Evolutionary conservation across 2,113 vertebrate species (phyloP).

Genomic region (Gracilinanus agilis): DNA sequence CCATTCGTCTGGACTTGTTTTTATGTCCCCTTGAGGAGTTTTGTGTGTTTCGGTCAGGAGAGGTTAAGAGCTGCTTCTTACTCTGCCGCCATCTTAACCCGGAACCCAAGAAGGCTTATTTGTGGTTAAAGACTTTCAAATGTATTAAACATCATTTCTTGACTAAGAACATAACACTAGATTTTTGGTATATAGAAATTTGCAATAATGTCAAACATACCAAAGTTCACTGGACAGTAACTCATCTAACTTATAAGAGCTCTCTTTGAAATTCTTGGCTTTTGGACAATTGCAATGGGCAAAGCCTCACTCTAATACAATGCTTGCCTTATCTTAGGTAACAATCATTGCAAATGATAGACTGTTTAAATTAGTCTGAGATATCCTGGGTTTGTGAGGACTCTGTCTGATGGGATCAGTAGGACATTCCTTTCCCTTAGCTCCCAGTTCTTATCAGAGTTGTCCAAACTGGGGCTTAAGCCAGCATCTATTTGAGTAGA

Average conservation of each 20-base stretch:
- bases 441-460: background rate
- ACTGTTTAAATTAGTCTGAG: conserved; percentile 37
- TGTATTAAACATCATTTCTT: conserved; percentile 34
- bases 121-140: conserved; percentile 28
- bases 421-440: background rate
- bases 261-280: conserved; percentile 38
- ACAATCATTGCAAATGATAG: background rate
- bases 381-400: background rate
- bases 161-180: conserved; percentile 38
- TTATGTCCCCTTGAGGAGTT: too few relatives aligned
- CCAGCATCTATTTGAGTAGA: background rate
- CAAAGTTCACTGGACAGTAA: background rate
- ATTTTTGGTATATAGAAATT: conserved; percentile 53
- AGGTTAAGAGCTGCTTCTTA: too few relatives aligned
- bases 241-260: conserved; percentile 40
- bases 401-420: background rate
- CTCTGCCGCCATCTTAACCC: too few relatives aligned
- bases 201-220: conserved; percentile 11
- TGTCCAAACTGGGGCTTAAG: background rate
- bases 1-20: too few relatives aligned
- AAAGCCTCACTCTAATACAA: conserved; percentile 15
- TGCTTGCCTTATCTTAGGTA: conserved; percentile 38
- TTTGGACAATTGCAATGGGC: conserved; percentile 39
- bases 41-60: too few relatives aligned
- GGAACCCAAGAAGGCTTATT: conserved; percentile 44